These are phyloP conservation scores for Neocrepidodera transversa DNA, from an alignment of 2,888 invertebrate genomes.

Conservation along the genomic window DNA sequence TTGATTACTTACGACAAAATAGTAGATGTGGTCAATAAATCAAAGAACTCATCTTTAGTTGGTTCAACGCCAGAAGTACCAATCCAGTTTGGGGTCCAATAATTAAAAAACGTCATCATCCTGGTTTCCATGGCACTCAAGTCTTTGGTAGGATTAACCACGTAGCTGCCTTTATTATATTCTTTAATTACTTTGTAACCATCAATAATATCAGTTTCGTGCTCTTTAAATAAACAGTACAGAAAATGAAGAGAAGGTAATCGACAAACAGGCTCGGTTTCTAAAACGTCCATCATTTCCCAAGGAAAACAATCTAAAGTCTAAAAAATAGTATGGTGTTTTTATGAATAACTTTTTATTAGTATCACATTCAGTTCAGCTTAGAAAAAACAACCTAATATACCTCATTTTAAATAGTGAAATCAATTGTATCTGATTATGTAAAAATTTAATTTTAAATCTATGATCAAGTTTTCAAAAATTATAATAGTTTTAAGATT, in stretches of 20 bases:
- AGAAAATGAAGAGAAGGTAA: conserved; percentile 76
- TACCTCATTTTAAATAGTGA: no score
- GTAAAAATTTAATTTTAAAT: no score
- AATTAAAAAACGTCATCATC: conserved; percentile 61
- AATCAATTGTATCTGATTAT: no score
- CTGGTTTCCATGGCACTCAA: conserved; percentile 61
- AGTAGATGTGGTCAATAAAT: conserved; percentile 63
- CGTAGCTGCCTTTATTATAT: conserved; percentile 64
- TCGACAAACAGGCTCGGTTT: conserved; percentile 73
- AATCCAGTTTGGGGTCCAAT: conserved; percentile 63
- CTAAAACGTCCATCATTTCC: conserved; percentile 74
- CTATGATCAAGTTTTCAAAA: no score
- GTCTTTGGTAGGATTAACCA: conserved; percentile 73
- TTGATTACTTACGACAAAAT: conserved; percentile 65
- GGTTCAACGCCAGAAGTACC: conserved; percentile 62
- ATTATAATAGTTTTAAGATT: no score
- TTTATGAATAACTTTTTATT: no score
- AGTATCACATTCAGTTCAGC: no score
- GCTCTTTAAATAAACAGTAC: conserved; percentile 69
- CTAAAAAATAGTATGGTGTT: conserved; percentile 58
- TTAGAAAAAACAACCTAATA: conserved; percentile 25
- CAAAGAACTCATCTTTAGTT: conserved; percentile 62
- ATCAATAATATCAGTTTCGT: conserved; percentile 64
- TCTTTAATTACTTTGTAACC: conserved; percentile 65
- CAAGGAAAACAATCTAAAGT: conserved; percentile 79